Percentiles rank a stretch among this genome's conserved stretches.
Conservation (phyloP, 1,140 invertebrate genomes). For the Sycobia sp. region DNA sequence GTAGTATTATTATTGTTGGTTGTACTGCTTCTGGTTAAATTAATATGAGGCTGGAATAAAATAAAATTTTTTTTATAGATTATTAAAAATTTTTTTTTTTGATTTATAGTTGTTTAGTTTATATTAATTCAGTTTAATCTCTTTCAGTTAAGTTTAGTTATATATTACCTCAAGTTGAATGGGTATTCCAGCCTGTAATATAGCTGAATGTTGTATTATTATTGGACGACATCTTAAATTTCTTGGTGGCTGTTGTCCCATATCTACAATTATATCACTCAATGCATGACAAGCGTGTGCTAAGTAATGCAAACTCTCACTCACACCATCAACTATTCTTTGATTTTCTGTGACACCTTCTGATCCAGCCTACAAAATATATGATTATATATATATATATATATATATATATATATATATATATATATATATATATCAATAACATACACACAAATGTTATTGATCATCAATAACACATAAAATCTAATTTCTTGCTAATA, state of each 20-base stretch:
- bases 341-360: slow-evolving; percentile 64
- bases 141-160: neutral
- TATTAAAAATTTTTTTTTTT: too few relatives aligned
- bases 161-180: slow-evolving; percentile 68
- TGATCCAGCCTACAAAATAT: slow-evolving; percentile 53
- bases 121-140: too few relatives aligned
- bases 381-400: neutral
- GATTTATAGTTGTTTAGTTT: too few relatives aligned
- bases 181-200: slow-evolving; percentile 69
- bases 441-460: too few relatives aligned
- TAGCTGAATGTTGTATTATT: slow-evolving; percentile 72
- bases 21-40: slow-evolving; percentile 53
- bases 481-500: neutral
- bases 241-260: slow-evolving; percentile 71
- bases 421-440: too few relatives aligned
- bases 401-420: too few relatives aligned
- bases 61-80: neutral
- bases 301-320: slow-evolving; percentile 80
- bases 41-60: slow-evolving; percentile 61
- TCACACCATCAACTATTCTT: slow-evolving; percentile 72
- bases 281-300: slow-evolving; percentile 86
- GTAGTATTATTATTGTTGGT: slow-evolving; percentile 47
- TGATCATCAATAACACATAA: neutral
- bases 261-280: slow-evolving; percentile 82
- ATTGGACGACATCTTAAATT: slow-evolving; percentile 74